These are phyloP conservation scores for Coccyzus lansbergi DNA, from an alignment of 2,797 vertebrate genomes.

Conservation along the genomic window DNA sequence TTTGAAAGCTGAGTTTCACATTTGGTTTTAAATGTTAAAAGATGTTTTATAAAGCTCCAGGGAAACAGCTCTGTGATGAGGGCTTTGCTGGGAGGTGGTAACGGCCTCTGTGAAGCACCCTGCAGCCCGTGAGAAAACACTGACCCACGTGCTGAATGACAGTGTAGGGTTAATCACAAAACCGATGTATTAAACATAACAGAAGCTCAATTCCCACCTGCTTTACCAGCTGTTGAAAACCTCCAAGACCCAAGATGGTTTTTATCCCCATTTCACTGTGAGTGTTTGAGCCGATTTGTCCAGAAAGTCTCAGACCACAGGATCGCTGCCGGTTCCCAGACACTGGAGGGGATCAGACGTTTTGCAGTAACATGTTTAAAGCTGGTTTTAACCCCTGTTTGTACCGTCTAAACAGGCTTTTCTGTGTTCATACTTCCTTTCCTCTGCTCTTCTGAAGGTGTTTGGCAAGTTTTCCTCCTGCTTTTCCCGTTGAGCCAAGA, in stretches of 20 bases:
- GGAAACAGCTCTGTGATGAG: background rate
- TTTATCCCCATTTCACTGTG: fast-evolving
- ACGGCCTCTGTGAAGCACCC: background rate
- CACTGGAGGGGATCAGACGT: background rate
- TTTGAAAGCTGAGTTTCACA: background rate
- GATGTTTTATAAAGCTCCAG: background rate
- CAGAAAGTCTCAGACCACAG: fast-evolving
- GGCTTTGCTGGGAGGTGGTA: fast-evolving
- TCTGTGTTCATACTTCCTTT: background rate
- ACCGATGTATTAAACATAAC: background rate
- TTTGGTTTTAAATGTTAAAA: background rate
- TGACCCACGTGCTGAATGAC: fast-evolving
- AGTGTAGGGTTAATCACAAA: background rate
- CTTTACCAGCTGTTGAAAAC: background rate
- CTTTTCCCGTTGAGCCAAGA: background rate
- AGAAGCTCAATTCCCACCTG: background rate
- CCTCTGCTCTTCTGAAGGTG: background rate
- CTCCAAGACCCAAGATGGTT: background rate
- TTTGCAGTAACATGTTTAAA: fast-evolving
- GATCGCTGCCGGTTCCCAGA: background rate
- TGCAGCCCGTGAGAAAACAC: background rate
- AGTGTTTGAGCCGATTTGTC: fast-evolving
- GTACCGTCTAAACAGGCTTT: background rate
- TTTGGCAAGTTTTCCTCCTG: background rate
- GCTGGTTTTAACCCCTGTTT: background rate